Conservation (phyloP, 2,113 vertebrate genomes). For the Synodontis membranacea region DNA sequence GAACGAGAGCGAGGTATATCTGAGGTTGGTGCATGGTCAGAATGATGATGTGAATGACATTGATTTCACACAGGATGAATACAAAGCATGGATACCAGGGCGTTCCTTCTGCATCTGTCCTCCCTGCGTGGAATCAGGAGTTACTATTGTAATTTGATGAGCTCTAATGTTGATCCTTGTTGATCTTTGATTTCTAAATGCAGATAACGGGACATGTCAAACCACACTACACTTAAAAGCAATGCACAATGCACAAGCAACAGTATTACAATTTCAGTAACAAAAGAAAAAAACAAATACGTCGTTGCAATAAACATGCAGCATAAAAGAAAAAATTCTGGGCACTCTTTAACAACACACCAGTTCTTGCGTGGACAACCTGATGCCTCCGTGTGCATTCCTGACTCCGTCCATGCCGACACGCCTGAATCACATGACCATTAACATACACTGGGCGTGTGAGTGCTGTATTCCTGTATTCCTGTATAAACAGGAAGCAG, state of each 20-base stretch:
- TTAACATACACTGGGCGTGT: no score
- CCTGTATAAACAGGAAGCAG: no score
- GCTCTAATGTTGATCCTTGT: slow-evolving; percentile 10
- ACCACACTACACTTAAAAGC: neutral
- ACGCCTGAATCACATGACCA: no score
- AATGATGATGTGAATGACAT: slow-evolving; percentile 48
- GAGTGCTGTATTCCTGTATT: no score
- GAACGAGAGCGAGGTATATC: slow-evolving; percentile 20
- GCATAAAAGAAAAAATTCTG: neutral
- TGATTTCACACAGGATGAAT: slow-evolving; percentile 45
- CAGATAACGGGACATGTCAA: neutral
- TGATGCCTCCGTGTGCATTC: neutral
- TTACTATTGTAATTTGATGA: neutral
- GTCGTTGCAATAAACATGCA: neutral
- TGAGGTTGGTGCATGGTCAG: slow-evolving; percentile 7
- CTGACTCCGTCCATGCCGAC: no score
- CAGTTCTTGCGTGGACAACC: neutral
- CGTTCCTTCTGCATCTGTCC: slow-evolving; percentile 4
- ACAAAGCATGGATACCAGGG: slow-evolving; percentile 17
- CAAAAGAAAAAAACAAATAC: no score
- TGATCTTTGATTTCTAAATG: no score
- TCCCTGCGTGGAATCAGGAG: neutral
- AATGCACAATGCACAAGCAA: neutral
- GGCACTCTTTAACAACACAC: neutral
- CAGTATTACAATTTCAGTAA: neutral